Evolutionary conservation across 2,113 vertebrate genomes (phyloP).

Genomic region (Salvelinus alpinus): DNA sequence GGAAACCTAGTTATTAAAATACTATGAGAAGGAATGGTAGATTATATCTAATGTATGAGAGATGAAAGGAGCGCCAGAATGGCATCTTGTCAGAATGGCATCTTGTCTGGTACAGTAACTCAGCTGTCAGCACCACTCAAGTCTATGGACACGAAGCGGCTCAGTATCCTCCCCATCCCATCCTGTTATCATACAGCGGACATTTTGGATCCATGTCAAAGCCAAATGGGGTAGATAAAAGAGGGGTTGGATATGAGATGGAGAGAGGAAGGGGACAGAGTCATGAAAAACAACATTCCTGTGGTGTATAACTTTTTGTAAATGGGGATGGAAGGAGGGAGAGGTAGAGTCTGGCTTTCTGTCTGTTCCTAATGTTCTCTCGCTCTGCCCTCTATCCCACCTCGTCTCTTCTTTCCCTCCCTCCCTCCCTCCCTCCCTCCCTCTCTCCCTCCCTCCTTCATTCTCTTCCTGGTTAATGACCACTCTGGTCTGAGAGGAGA

Average conservation of each 20-base stretch:
- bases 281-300: neutral
- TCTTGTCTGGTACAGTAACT: slow-evolving; percentile 29
- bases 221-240: slow-evolving; percentile 36
- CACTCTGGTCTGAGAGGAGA: slow-evolving; percentile 31
- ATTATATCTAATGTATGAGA: slow-evolving; percentile 42
- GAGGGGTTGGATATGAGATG: slow-evolving; percentile 1
- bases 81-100: slow-evolving; percentile 20
- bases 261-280: neutral
- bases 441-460: slow-evolving; percentile 5
- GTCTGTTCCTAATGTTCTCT: slow-evolving; percentile 44
- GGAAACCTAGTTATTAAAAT: slow-evolving; percentile 53
- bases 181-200: slow-evolving; percentile 33
- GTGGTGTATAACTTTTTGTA: neutral
- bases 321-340: neutral
- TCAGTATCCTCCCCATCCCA: slow-evolving; percentile 16
- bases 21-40: slow-evolving; percentile 52
- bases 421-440: slow-evolving; percentile 5
- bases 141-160: slow-evolving; percentile 33
- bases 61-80: slow-evolving; percentile 44
- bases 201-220: slow-evolving; percentile 41
- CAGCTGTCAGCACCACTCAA: slow-evolving; percentile 31
- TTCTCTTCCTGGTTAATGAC: slow-evolving; percentile 46
- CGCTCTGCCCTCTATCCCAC: slow-evolving; percentile 31
- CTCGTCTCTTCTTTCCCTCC: neutral
- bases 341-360: slow-evolving; percentile 8